Evolutionary conservation across 2,113 vertebrate genomes (phyloP).

Genomic region (Callocephalon fimbriatum): DNA sequence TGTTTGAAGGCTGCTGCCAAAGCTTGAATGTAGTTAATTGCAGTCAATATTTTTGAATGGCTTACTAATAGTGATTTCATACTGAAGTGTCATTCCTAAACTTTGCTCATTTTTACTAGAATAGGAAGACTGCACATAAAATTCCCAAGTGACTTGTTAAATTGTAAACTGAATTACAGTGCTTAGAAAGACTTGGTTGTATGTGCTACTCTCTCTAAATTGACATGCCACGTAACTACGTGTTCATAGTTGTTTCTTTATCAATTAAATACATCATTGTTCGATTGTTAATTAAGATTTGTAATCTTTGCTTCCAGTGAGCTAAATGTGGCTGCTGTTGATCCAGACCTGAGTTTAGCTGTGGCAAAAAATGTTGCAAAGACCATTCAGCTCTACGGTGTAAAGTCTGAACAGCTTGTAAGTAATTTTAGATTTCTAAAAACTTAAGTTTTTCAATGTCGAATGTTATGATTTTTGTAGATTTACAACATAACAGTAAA

Average conservation of each 20-base stretch:
- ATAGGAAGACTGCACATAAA: slow-evolving; percentile 39
- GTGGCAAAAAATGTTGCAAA: slow-evolving; percentile 95
- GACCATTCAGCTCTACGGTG: slow-evolving; percentile 93
- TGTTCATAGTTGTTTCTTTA: background rate
- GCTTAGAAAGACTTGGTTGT: slow-evolving; percentile 29
- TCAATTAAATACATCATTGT: background rate
- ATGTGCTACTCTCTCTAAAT: slow-evolving; percentile 4
- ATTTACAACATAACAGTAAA: background rate
- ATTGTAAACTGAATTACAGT: slow-evolving; percentile 51
- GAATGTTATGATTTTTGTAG: background rate
- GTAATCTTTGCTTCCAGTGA: slow-evolving; percentile 82
- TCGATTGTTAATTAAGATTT: background rate
- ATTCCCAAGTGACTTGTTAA: slow-evolving; percentile 56
- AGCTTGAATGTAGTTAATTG: slow-evolving; percentile 66
- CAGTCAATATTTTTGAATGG: slow-evolving; percentile 73
- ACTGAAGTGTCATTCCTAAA: slow-evolving; percentile 63
- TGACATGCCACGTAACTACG: slow-evolving; percentile 12
- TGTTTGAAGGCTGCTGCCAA: slow-evolving; percentile 70
- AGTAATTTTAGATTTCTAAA: slow-evolving; percentile 53
- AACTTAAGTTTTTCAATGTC: background rate
- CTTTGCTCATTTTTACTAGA: slow-evolving; percentile 58
- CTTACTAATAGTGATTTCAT: slow-evolving; percentile 69
- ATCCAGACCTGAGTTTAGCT: slow-evolving; percentile 87
- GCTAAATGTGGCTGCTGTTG: slow-evolving; percentile 93
- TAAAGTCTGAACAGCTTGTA: slow-evolving; percentile 98